Evolutionary conservation across 2,888 invertebrate species (phyloP), one percentile per base, ranked within the genome.

Genomic region (Cryptocheilus praepositus): DNA sequence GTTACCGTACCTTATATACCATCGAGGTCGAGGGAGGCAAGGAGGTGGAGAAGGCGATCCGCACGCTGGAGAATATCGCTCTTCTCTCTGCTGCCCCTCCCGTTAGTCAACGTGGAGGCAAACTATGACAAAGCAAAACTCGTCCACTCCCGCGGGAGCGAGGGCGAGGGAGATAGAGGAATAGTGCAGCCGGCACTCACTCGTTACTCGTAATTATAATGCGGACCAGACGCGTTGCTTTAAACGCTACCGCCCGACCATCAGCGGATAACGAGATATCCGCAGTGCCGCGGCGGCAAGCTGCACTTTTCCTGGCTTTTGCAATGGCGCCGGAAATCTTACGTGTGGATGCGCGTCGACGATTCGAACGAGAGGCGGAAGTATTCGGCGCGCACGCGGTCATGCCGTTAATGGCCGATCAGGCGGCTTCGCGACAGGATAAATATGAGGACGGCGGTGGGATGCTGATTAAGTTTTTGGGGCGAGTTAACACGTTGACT

Each of bases 1-100:
- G 73, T 78, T 81, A 81, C 81, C 81, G 81, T 84, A 82, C 81
- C 85, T 84, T 83, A 80, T 81, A 80, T 70, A 60, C 46, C 43
- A 16, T 19, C 19, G 43, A 54, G 43, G 56, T 22, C 36, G 45
- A 58, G 25, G 22, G 57, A 44, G 46, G 15, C 16, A n/a, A n/a
- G 56, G 64, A 19, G 58, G 51, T 54, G 58, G 36, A 57, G 22
- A 46, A 46, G 7, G 45, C 60, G 55, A 25, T 28, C 55, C 70
- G 70, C 68, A 67, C 55, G 54, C 57, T 11, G 36, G 36, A 36
- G 36, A 36, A 36, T 36, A 36, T 36, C 36, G 36, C 61, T 55
- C 67, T 68, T 25, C 51, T 19, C n/a, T 53, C 22, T 19, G n/a
- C n/a, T 46, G 15, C 16, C 13, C 51, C 60, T 63, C 62, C 69